A percentile compares a stretch with the other conserved stretches of the same genome.
phyloP scores from a whole-genome alignment of 2,113 vertebrate species.

The sheep (Ovis aries) region DNA sequence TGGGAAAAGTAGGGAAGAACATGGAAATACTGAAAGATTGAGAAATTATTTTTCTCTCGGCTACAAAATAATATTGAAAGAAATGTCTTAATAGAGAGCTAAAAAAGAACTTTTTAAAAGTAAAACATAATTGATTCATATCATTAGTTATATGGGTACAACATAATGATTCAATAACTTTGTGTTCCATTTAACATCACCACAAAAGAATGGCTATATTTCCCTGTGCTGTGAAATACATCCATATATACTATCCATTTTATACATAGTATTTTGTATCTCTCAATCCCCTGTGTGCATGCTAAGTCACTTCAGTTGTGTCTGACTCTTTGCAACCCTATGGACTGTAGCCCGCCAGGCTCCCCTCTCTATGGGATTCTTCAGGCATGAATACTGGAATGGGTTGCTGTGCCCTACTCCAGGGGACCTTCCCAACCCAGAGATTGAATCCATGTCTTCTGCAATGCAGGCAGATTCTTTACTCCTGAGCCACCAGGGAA shows the following conservation, averaged over 20 bases:
- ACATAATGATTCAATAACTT: not conserved
- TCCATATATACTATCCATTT: not conserved
- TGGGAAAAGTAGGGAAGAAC: not conserved
- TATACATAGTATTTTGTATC: not conserved
- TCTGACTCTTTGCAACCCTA: not conserved
- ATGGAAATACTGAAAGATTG: not conserved
- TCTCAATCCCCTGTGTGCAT: not conserved
- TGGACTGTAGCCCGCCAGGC: not conserved
- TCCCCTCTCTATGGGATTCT: not conserved
- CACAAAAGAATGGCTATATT: not conserved
- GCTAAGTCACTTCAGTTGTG: not conserved
- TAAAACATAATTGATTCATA: not conserved
- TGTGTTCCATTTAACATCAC: not conserved
- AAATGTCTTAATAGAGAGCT: not conserved
- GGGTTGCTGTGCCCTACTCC: not conserved
- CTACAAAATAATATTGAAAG: not conserved
- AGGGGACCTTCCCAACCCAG: not conserved
- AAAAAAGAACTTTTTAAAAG: not conserved
- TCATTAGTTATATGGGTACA: not conserved
- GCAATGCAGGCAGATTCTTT: not conserved
- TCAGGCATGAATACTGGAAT: not conserved
- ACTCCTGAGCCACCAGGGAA: not conserved
- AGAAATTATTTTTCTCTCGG: not conserved
- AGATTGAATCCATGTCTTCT: not conserved
- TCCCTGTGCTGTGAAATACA: not conserved